phyloP scores from a whole-genome alignment of 35 echinoderm and acorn worm species.

The Diadema setosum region DNA sequence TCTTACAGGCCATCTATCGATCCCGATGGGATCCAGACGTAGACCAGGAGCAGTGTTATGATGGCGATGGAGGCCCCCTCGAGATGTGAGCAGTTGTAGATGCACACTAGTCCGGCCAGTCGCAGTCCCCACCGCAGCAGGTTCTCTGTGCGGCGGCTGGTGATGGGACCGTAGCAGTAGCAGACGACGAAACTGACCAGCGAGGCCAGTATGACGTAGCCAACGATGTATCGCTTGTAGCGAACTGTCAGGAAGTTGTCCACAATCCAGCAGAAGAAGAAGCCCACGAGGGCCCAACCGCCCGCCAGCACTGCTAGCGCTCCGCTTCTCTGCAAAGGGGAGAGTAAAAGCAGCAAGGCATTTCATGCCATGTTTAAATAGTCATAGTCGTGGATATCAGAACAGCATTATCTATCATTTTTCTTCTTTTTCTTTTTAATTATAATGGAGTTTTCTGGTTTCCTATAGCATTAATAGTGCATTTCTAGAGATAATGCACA shows the following conservation, averaged over 20 bases:
- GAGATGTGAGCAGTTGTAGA: constrained; percentile 64
- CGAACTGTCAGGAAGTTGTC: constrained; percentile 48
- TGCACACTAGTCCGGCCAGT: constrained; percentile 38
- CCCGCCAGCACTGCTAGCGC: constrained; percentile 54
- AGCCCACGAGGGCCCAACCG: constrained; percentile 74
- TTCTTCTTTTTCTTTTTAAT: too few relatives aligned
- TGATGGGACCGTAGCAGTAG: constrained; percentile 88
- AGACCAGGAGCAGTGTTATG: constrained; percentile 27
- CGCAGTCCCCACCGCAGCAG: constrained; percentile 60
- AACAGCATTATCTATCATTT: too few relatives aligned
- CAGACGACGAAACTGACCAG: constrained; percentile 89
- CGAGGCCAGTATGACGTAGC: constrained; percentile 60
- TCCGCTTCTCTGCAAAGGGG: constrained; percentile 65
- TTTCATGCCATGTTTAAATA: not conserved
- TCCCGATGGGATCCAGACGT: constrained; percentile 22
- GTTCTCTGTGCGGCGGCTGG: constrained; percentile 69
- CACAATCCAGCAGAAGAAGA: constrained; percentile 55
- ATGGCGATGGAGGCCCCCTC: constrained; percentile 52
- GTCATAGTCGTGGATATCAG: not conserved
- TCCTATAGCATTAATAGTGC: too few relatives aligned
- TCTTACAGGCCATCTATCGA: not conserved
- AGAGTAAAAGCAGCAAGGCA: constrained; percentile 15
- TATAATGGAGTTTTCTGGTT: not conserved
- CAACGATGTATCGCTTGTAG: constrained; percentile 62
- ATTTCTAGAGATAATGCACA: too few relatives aligned